Evolutionary conservation across 2,888 invertebrate genomes (phyloP), one percentile per base, ranked within the genome.

Genomic region (Lymantria dispar): DNA sequence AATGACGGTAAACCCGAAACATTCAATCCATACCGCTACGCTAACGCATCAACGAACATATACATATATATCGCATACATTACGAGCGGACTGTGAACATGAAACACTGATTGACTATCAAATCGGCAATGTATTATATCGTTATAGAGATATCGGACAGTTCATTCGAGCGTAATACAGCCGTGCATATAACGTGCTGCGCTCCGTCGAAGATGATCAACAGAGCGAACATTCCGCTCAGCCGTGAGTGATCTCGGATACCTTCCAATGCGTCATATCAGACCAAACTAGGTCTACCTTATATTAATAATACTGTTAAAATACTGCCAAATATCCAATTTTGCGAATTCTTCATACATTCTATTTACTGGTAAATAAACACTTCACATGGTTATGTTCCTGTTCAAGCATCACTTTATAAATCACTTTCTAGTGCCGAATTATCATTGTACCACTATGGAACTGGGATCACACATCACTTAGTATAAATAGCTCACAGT

Each of bases 91-190:
- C 39, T 43, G 47, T 15, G 11, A 14, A 13, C 46, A 42, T 15
- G 12, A 37, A 54, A 43, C 31, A 11, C 14, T 9, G 10, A 29
- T 45, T 33, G 13, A 43, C 43, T 58, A 38, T 45, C 41, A 46
- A 54, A 45, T 50, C 48, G 37, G 45, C 52, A 48, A 46, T 58
- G 59, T 68, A 60, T 56, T 50, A 49, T 40, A 47, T 41, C 48
- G 47, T 29, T 45, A 45, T 40, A 52, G 47, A 54, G 43, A 46
- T 36, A 50, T 47, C 48, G 54, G 50, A 30, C 30, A 43, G 47
- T 37, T 42, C 48, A 36, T 45, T 59, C 15, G 50, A 29, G 43
- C 48, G 40, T 49, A 52, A 13, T 40, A 49, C 38, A 45, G 15
- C 2, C 45, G 47, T 50, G 31, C 44, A 49, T 42, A 47, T 53